phyloP scores from a whole-genome alignment of 2,797 vertebrate genomes.

The Etheostoma nigrum region DNA sequence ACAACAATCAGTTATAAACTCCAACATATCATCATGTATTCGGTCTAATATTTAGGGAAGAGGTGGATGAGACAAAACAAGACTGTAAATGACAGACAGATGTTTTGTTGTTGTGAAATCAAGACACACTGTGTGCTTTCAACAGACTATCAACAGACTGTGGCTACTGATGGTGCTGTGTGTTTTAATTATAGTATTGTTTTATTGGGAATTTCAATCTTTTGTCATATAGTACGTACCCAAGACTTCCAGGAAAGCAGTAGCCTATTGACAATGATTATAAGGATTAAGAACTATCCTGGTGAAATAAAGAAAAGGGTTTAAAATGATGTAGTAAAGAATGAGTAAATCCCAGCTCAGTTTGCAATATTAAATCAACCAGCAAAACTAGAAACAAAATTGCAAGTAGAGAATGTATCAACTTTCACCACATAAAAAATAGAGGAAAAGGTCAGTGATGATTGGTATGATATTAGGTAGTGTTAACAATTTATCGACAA shows the following conservation, averaged over 20 bases:
- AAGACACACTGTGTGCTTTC: neutral
- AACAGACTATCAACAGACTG: neutral
- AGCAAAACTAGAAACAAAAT: neutral
- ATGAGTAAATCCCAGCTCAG: neutral
- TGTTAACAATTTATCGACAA: neutral
- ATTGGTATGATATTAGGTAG: neutral
- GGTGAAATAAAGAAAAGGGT: neutral
- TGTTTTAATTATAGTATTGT: neutral
- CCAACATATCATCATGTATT: neutral
- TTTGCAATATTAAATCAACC: neutral
- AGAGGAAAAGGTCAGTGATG: neutral
- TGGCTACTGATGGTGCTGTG: neutral
- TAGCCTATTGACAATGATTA: neutral
- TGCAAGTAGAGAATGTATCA: neutral
- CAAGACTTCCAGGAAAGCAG: rapidly evolving
- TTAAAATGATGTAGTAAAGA: neutral
- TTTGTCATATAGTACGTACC: neutral
- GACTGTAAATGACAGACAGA: neutral
- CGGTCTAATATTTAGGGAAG: neutral
- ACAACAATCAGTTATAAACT: neutral
- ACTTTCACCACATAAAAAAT: neutral
- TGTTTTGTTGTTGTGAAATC: neutral
- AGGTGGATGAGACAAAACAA: neutral
- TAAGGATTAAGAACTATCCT: neutral
- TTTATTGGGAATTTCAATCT: neutral